Evolutionary conservation across 2,888 invertebrate genomes (phyloP), one percentile per base, ranked within the genome.

Genomic region (Lasioglossum morio): DNA sequence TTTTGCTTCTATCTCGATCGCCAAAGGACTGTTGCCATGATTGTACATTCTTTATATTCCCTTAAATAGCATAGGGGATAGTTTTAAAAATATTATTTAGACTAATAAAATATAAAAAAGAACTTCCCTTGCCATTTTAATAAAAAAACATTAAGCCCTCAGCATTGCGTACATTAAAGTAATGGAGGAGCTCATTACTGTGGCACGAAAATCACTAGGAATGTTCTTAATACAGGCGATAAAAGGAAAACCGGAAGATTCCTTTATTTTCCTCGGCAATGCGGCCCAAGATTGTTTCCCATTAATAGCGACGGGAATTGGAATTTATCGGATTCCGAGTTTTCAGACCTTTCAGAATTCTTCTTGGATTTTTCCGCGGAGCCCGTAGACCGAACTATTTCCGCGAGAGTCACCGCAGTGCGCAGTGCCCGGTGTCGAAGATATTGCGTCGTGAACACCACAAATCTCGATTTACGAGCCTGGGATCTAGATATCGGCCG

Each of bases 381-480:
- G 63, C 75, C 57, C 69, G 43, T n/a, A 40, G 57, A 27, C 75
- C 70, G 40, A 57, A 85, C 85, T 82, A 77, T 83, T 85, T 87
- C 73, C 63, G 40, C 57, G 30, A 70, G 79, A 40, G 81, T 79
- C 83, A 87, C 86, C 80, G 74, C 78, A 84, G 81, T 57, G 84
- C 79, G 7, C 30, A 16, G 30, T 46, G 81, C 34, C 40, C 48
- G 48, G 85, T 72, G 72, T 57, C 57, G 80, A 72, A 86, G 84
- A 84, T 77, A 84, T 82, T 82, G 78, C 81, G 23, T 75, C 79
- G 69, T 66, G 76, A 66, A 60, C 37, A 75, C 87, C 75, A 70
- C 80, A 85, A 87, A 89, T 89, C 89, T 89, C 84, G 84, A 86
- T 81, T 82, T 82, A 86, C 82, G 79, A 75, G 81, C 14, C 23